Evolutionary conservation across 2,113 vertebrate species (phyloP).

Genomic region (Bolborhynchus lineola): DNA sequence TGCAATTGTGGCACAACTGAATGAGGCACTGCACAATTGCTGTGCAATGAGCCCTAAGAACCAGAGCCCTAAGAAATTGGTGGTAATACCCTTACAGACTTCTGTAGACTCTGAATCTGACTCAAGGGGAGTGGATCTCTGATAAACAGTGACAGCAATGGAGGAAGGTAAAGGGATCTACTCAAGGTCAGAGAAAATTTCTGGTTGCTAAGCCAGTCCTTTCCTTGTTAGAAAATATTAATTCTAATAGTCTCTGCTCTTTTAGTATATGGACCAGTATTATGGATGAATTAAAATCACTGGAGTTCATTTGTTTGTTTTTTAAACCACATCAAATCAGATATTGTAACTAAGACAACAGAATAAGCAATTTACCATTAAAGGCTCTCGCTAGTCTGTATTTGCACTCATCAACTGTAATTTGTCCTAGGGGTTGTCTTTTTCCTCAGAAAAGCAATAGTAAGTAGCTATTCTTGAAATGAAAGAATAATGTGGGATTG

Average conservation of each 20-base stretch:
- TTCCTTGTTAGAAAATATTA: not conserved
- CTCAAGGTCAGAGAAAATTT: not conserved
- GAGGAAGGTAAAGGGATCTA: not conserved
- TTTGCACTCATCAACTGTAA: not conserved
- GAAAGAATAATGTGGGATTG: not conserved
- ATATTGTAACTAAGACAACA: not conserved
- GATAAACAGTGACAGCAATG: not conserved
- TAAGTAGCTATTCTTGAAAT: not conserved
- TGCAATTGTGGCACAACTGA: not conserved
- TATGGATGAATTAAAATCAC: not conserved
- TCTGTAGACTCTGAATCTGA: not conserved
- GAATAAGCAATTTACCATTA: not conserved
- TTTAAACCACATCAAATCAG: not conserved
- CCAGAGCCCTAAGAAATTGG: not conserved
- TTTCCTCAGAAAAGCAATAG: not conserved
- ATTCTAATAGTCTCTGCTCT: not conserved
- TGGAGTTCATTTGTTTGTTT: not conserved
- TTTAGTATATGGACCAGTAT: not conserved
- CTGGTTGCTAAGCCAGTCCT: not conserved
- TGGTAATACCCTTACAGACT: not conserved
- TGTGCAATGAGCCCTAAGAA: not conserved
- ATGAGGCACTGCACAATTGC: accelerated
- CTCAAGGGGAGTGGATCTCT: not conserved
- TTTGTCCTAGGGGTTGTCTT: not conserved
- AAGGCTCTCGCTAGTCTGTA: not conserved